Evolutionary conservation across 2,113 vertebrate species (phyloP).

Genomic region (Chauna torquata): DNA sequence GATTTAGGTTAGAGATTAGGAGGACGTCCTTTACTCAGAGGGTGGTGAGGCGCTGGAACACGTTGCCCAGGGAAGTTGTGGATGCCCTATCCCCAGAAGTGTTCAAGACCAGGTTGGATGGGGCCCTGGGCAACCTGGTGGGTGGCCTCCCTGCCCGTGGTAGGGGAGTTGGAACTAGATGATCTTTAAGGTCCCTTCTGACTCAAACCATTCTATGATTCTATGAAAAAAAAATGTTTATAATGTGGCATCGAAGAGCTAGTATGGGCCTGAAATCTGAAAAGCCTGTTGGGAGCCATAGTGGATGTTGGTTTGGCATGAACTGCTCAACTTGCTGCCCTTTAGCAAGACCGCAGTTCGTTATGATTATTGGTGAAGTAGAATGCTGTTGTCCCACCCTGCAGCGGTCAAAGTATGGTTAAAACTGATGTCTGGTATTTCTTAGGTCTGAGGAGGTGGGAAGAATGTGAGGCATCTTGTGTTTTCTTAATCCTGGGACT

Average conservation of each 20-base stretch:
- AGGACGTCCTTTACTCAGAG: no score
- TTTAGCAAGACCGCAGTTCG: accelerated
- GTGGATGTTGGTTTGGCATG: not conserved
- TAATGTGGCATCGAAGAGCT: not conserved
- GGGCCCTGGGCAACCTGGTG: no score
- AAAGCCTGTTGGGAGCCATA: not conserved
- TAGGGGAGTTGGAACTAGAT: no score
- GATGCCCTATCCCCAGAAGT: no score
- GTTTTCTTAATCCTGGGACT: not conserved
- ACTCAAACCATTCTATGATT: no score
- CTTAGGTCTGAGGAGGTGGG: not conserved
- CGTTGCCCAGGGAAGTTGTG: no score
- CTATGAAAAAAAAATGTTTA: not conserved
- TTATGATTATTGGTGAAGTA: not conserved
- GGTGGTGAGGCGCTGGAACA: no score
- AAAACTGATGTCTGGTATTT: not conserved
- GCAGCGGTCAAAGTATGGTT: not conserved
- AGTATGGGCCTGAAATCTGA: not conserved
- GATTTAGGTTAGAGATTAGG: no score
- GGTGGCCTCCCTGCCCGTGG: no score
- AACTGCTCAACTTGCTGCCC: not conserved
- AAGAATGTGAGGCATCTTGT: not conserved
- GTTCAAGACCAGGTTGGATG: no score
- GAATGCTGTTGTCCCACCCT: not conserved
- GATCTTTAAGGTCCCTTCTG: no score